Evolutionary conservation across 2,888 invertebrate species (phyloP), one percentile per base, ranked within the genome.

Genomic region (Pinctada fucata): DNA sequence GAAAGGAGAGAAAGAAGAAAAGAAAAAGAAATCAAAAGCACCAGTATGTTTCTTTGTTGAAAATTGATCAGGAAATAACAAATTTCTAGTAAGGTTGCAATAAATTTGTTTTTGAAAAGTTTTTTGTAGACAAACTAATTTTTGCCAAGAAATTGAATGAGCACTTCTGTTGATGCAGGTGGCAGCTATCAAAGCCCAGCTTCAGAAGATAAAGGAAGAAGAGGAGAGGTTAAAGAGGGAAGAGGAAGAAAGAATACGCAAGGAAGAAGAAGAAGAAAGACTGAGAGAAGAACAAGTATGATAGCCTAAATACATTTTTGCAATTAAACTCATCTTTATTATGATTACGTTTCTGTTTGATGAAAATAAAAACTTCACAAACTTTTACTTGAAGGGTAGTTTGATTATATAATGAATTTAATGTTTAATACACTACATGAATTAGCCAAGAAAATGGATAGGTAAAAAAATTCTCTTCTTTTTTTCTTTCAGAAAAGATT

Each of bases 201-300:
- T 93, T 82, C 88, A 90, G 76, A 89, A 89, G 75, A 86, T 92
- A 67, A 88, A 91, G 79, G 91, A 91, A 76, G 92, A 91, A 78
- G 91, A 92, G 79, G 91, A 91, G 78, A 87, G 91, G 71, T 82
- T 91, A 67, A 79, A 83, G 75, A 83, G 79, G 51, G 93, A 92
- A 79, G 92, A 91, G 91, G 97, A 97, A 88, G 98, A 98, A 91
- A 94, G 95, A 82, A 94, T 96, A 72, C 94, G 94, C 49, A 94
- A 94, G 82, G 95, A 91, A 94, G 92, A 90, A 87, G 92, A 88
- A 85, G 91, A 85, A 31, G 84, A 83, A 66, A 85, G 72, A 16
- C 79, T 77, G 8, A 78, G 77, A 13, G 80, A 85, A 67, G 87
- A 87, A 77, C 79, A 95, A 84, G 93, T 95, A 58, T 10, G 6